A percentile compares a stretch with the other conserved stretches of the same genome.
phyloP scores from a whole-genome alignment of 1,140 invertebrate genomes.

The Pogonomyrmex barbatus region DNA sequence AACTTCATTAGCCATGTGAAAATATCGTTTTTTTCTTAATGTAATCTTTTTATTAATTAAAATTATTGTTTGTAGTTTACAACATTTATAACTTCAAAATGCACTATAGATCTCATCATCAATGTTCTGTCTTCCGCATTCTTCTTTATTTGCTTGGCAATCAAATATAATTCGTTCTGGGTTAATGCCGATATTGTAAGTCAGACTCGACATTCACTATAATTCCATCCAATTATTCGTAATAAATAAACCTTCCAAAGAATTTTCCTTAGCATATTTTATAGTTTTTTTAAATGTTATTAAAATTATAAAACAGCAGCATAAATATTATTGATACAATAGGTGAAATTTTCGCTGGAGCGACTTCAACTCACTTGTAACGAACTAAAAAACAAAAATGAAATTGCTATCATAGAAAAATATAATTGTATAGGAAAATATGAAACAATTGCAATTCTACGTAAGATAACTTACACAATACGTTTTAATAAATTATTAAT shows the following conservation, averaged over 20 bases:
- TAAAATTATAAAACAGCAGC: too few relatives aligned
- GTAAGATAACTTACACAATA: constrained; percentile 8
- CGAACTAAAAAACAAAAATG: background rate
- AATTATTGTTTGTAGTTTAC: constrained; percentile 20
- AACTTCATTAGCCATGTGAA: too few relatives aligned
- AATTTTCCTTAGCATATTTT: too few relatives aligned
- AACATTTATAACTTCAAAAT: background rate
- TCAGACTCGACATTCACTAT: too few relatives aligned
- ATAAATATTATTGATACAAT: background rate
- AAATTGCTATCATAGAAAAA: constrained; percentile 38
- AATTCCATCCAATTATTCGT: too few relatives aligned
- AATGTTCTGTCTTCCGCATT: constrained; percentile 12
- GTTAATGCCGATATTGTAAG: constrained; percentile 28
- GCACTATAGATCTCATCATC: background rate
- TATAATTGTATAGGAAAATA: background rate
- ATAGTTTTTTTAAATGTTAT: too few relatives aligned
- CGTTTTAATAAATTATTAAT: background rate
- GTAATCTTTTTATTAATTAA: background rate
- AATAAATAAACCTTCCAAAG: too few relatives aligned
- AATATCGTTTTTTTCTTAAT: background rate
- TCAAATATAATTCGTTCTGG: constrained; percentile 35
- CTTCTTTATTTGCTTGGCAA: background rate
- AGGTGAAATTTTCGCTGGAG: background rate
- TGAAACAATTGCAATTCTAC: background rate
- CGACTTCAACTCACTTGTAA: constrained; percentile 11